A percentile compares a stretch with the other conserved stretches of the same genome.
phyloP scores from a whole-genome alignment of 1,140 invertebrate species.

The Berghia stephanieae region DNA sequence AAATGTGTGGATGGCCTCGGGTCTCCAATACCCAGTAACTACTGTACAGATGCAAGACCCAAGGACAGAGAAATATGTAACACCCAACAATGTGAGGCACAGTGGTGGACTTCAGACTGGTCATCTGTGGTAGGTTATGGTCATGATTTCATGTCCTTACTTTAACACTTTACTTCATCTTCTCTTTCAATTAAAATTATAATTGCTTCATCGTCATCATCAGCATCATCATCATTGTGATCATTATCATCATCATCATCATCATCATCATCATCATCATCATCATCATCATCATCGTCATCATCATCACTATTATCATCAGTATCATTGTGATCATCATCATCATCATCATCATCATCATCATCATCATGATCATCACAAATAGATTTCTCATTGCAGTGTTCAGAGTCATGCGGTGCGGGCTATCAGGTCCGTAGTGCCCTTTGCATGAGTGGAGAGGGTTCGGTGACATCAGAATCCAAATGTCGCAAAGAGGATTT shows the following conservation, averaged over 20 bases:
- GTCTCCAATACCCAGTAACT: conserved; percentile 55
- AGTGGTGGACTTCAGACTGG: conserved; percentile 52
- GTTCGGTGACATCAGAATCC: conserved; percentile 1
- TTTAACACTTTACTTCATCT: background rate
- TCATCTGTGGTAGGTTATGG: conserved; percentile 38
- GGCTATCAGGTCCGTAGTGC: conserved; percentile 32
- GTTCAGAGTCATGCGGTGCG: conserved; percentile 37
- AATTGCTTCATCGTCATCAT: too few relatives aligned
- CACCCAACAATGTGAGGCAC: conserved; percentile 59
- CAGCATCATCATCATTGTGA: too few relatives aligned
- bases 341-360: background rate
- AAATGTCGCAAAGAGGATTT: conserved; percentile 27
- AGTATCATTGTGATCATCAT: too few relatives aligned
- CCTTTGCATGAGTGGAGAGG: conserved; percentile 31
- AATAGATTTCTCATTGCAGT: conserved; percentile 34
- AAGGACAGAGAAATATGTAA: conserved; percentile 67
- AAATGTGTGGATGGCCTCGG: conserved; percentile 71
- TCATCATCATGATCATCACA: background rate
- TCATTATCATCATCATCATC: background rate
- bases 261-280: background rate
- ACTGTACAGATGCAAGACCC: conserved; percentile 60
- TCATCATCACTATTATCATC: conserved; percentile 5
- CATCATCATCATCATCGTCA: background rate
- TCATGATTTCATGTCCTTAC: background rate
- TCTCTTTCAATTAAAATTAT: background rate